A percentile compares a stretch with the other conserved stretches of the same genome.
phyloP scores from a whole-genome alignment of 2,888 invertebrate genomes.

The Willowsia nigromaculata region DNA sequence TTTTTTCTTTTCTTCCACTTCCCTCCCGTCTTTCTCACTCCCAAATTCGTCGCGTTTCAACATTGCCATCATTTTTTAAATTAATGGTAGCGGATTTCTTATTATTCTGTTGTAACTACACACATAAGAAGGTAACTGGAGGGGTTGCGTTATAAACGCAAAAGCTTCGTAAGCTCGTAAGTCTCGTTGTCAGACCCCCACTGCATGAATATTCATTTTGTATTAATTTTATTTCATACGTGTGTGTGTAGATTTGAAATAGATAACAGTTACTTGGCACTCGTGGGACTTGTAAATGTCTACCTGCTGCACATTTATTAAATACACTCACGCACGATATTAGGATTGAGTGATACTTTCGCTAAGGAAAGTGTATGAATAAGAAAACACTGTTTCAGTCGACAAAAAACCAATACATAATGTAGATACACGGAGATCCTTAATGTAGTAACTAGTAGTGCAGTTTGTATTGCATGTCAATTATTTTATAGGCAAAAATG shows the following conservation, averaged over 20 bases:
- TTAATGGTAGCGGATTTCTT: too few species aligned
- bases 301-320: neutral
- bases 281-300: neutral
- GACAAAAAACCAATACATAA: neutral
- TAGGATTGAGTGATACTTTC: too few species aligned
- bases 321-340: slow-evolving; percentile 30
- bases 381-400: too few species aligned
- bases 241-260: slow-evolving; percentile 7
- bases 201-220: neutral
- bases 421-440: neutral
- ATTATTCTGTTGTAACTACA: neutral
- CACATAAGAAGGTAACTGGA: neutral
- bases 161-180: too few species aligned
- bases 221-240: neutral
- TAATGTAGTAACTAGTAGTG: too few species aligned
- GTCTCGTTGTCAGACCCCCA: neutral
- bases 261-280: slow-evolving; percentile 24
- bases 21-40: neutral
- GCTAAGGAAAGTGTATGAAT: too few species aligned
- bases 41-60: neutral
- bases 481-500: too few species aligned
- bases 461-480: slow-evolving; percentile 1
- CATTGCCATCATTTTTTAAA: neutral
- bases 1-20: neutral
- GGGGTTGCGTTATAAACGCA: neutral